Conservation (phyloP, 2,888 invertebrate genomes). For the Apoderus coryli region DNA sequence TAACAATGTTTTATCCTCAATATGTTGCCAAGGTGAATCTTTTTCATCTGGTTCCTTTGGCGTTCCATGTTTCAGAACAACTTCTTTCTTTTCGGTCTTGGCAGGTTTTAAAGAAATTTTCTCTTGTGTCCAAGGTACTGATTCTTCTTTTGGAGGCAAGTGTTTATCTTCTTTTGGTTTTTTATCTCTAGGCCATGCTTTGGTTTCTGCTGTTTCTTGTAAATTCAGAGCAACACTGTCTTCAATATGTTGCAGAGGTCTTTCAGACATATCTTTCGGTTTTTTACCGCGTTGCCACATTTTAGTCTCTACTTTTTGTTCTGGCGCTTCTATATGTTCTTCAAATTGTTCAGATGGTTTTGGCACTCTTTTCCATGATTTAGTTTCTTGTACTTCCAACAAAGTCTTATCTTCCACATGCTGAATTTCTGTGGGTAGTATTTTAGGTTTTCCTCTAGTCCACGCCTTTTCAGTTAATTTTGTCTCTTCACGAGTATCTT, state of each 20-base stretch:
- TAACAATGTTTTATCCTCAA: constrained; percentile 6
- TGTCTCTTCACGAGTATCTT: constrained; percentile 6
- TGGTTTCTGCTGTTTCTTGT: constrained; percentile 8
- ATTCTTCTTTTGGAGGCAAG: constrained; percentile 30
- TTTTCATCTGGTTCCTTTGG: constrained; percentile 4
- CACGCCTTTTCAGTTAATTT: constrained; percentile 8
- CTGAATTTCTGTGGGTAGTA: neutral
- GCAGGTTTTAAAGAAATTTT: constrained; percentile 37
- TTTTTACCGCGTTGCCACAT: constrained; percentile 18
- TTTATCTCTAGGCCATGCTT: constrained; percentile 8
- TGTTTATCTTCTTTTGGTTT: constrained; percentile 10
- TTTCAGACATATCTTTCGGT: constrained; percentile 21
- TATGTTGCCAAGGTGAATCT: constrained; percentile 11
- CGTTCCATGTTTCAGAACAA: constrained; percentile 7
- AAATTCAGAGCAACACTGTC: constrained; percentile 1
- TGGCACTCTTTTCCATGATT: constrained; percentile 13
- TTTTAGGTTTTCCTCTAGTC: constrained; percentile 3
- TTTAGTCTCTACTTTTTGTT: constrained; percentile 26
- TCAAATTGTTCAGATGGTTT: constrained; percentile 5
- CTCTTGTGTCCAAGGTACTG: constrained; percentile 45
- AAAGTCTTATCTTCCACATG: constrained; percentile 10
- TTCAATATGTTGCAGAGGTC: constrained; percentile 12
- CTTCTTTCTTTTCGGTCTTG: constrained; percentile 20
- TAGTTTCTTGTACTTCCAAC: constrained; percentile 10
- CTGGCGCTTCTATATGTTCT: constrained; percentile 3